phyloP scores from a whole-genome alignment of 2,113 vertebrate genomes.

The Protobothrops flavoviridis region DNA sequence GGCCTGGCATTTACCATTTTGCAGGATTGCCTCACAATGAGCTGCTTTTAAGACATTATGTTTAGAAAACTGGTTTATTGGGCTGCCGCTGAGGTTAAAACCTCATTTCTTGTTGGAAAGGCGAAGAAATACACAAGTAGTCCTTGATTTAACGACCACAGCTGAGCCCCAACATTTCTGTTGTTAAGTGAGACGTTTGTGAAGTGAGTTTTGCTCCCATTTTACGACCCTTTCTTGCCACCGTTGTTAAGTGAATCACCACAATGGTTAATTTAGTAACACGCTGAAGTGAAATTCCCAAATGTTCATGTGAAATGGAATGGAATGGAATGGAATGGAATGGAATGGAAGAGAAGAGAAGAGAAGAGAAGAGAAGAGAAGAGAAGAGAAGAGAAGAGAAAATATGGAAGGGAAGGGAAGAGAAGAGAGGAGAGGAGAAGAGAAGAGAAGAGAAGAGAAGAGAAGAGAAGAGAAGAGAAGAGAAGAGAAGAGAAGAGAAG shows the following conservation, averaged over 20 bases:
- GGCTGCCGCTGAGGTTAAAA: constrained; percentile 58
- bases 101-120: constrained; percentile 68
- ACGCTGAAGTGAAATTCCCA: too few relatives aligned
- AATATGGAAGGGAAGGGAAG: too few relatives aligned
- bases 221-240: not conserved
- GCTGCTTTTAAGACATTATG: constrained; percentile 58
- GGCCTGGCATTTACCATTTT: constrained; percentile 59
- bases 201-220: not conserved
- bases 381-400: too few relatives aligned
- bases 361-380: too few relatives aligned
- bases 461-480: too few relatives aligned
- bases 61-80: constrained; percentile 65
- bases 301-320: too few relatives aligned
- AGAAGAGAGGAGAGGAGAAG: too few relatives aligned
- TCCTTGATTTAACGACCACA: not conserved
- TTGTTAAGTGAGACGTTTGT: not conserved
- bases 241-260: too few relatives aligned
- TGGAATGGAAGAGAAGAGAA: accelerated
- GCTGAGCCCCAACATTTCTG: not conserved
- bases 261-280: too few relatives aligned
- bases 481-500: too few relatives aligned
- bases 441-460: too few relatives aligned
- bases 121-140: constrained; percentile 52
- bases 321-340: too few relatives aligned
- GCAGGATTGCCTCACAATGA: constrained; percentile 62